Conservation (phyloP, 2,797 vertebrate species). For the Notolepis coatsorum region DNA sequence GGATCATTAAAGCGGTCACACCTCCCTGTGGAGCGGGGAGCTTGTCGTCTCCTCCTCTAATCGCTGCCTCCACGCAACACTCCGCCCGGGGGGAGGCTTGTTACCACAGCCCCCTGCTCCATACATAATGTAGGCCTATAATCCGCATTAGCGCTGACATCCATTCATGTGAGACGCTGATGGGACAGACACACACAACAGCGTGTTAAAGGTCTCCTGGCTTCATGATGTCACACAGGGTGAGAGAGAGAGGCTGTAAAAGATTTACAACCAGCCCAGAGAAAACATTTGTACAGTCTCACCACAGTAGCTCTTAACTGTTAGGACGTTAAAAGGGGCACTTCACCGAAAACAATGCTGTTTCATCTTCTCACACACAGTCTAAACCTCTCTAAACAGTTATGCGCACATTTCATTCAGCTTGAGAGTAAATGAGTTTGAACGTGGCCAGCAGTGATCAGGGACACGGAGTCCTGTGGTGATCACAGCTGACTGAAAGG, state of each 20-base stretch:
- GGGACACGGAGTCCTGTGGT: not conserved
- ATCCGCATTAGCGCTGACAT: conserved; percentile 26
- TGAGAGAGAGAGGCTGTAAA: conserved; percentile 1
- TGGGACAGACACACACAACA: not conserved
- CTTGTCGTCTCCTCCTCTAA: conserved; percentile 6
- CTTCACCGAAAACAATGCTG: no score
- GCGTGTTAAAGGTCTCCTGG: conserved; percentile 14
- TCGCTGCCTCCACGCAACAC: conserved; percentile 3
- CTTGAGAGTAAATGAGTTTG: no score
- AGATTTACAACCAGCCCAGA: conserved; percentile 7
- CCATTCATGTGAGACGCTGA: conserved; percentile 1
- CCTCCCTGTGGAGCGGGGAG: conserved; percentile 25
- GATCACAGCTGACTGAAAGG: conserved; percentile 47
- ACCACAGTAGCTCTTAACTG: not conserved
- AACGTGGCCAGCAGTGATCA: conserved; percentile 25
- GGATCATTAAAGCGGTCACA: no score
- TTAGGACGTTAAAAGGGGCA: not conserved
- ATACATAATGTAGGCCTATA: conserved; percentile 10
- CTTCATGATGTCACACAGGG: conserved; percentile 24
- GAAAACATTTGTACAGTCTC: conserved; percentile 20
- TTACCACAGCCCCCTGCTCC: not conserved
- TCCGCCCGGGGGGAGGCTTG: not conserved
- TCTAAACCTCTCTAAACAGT: not conserved
- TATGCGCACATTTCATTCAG: no score
- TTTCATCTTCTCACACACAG: no score